Conservation (phyloP, 2,797 vertebrate species). For the Pitangus sulphuratus region DNA sequence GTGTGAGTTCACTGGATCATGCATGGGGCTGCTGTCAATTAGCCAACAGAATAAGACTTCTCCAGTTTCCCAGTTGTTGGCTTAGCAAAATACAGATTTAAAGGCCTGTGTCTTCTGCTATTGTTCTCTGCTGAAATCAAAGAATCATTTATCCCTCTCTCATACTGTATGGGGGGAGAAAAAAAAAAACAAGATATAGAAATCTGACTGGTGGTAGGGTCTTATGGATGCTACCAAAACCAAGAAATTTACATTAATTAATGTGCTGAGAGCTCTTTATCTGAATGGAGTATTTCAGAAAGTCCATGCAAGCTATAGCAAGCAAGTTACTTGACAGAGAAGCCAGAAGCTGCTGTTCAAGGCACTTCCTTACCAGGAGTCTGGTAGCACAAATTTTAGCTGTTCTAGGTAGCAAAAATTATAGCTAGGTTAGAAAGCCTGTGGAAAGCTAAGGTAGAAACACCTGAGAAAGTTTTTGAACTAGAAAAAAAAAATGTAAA, state of each 20-base stretch:
- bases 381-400: background rate
- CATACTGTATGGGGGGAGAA: rapidly evolving
- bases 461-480: background rate
- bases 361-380: background rate
- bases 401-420: background rate
- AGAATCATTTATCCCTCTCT: background rate
- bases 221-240: background rate
- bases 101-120: background rate
- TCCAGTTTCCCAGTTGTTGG: background rate
- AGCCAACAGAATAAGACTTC: background rate
- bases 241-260: background rate
- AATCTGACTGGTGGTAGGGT: background rate
- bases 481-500: background rate
- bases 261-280: background rate
- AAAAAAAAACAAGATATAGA: background rate
- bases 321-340: background rate
- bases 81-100: background rate
- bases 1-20: background rate
- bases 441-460: background rate
- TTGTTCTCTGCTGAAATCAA: background rate
- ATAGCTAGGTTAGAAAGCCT: background rate
- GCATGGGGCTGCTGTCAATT: background rate
- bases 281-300: background rate
- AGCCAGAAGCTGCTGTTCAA: background rate
- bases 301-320: background rate